Evolutionary conservation across 2,888 invertebrate genomes (phyloP).

Genomic region (Drosophila ochracea): DNA sequence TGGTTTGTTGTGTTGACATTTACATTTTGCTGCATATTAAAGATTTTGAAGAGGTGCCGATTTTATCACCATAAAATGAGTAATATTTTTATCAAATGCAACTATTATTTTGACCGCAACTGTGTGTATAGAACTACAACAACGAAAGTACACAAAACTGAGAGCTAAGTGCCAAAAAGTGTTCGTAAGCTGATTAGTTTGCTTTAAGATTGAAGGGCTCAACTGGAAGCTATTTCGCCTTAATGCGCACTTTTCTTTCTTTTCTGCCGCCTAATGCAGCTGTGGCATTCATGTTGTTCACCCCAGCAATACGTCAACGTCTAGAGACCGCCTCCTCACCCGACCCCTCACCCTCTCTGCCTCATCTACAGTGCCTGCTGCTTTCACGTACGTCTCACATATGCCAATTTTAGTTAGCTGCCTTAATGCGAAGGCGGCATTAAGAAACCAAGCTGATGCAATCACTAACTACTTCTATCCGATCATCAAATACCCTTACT

Average conservation of each 20-base stretch:
- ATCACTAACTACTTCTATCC: background rate
- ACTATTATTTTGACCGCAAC: background rate
- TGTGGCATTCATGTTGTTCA: conserved; percentile 21
- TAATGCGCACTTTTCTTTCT: conserved; percentile 17
- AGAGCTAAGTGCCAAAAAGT: background rate
- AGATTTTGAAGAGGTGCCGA: background rate
- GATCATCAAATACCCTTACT: conserved; percentile 10
- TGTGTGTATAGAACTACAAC: background rate
- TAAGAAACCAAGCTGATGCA: conserved; percentile 1
- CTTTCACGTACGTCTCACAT: conserved; percentile 18
- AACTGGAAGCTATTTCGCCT: conserved; percentile 20
- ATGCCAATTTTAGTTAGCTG: conserved; percentile 31
- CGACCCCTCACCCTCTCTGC: background rate
- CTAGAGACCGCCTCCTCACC: background rate
- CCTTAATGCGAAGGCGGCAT: background rate
- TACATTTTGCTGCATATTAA: background rate
- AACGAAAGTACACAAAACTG: background rate
- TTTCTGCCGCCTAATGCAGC: background rate
- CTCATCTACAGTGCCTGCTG: background rate
- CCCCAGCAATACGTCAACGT: conserved; percentile 19
- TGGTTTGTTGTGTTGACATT: too few species aligned
- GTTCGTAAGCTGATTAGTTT: conserved; percentile 43
- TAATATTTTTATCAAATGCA: background rate
- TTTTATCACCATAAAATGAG: background rate
- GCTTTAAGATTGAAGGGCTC: background rate